Conservation (phyloP, 1,140 invertebrate species). For the Mylabris phalerata region DNA sequence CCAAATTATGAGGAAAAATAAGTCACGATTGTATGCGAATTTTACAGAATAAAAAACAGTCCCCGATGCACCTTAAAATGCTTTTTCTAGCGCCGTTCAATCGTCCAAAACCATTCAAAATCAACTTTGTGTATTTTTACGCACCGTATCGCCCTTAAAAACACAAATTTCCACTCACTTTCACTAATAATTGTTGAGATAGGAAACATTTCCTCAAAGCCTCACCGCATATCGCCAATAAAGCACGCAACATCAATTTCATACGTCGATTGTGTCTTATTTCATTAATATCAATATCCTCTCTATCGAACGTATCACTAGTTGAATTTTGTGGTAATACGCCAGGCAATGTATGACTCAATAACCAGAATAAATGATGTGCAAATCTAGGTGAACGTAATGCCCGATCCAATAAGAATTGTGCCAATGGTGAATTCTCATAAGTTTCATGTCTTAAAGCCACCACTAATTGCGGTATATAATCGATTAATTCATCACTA, state of each 20-base stretch:
- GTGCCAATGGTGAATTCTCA: conserved; percentile 76
- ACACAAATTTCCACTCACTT: conserved; percentile 31
- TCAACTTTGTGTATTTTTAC: too few species aligned
- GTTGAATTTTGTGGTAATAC: conserved; percentile 51
- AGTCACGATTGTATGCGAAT: too few species aligned
- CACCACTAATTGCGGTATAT: conserved; percentile 89
- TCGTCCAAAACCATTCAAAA: too few species aligned
- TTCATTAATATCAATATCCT: conserved; percentile 50
- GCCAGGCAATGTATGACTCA: conserved; percentile 71
- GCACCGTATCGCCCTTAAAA: too few species aligned
- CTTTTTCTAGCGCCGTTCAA: too few species aligned
- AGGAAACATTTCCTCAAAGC: conserved; percentile 74
- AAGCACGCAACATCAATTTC: conserved; percentile 76
- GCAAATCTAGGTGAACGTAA: conserved; percentile 82
- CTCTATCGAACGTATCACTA: conserved; percentile 25
- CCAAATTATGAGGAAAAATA: too few species aligned
- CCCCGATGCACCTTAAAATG: too few species aligned
- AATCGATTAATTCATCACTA: conserved; percentile 84
- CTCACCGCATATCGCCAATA: conserved; percentile 79
- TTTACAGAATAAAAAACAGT: too few species aligned
- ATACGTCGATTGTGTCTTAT: conserved; percentile 70
- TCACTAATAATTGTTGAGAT: conserved; percentile 77
- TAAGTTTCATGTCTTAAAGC: conserved; percentile 91
- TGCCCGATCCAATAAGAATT: conserved; percentile 76
- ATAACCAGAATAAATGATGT: conserved; percentile 91